Base-by-base conservation (phyloP, 2,888 invertebrate species). In the Andricus quercusramuli region DNA sequence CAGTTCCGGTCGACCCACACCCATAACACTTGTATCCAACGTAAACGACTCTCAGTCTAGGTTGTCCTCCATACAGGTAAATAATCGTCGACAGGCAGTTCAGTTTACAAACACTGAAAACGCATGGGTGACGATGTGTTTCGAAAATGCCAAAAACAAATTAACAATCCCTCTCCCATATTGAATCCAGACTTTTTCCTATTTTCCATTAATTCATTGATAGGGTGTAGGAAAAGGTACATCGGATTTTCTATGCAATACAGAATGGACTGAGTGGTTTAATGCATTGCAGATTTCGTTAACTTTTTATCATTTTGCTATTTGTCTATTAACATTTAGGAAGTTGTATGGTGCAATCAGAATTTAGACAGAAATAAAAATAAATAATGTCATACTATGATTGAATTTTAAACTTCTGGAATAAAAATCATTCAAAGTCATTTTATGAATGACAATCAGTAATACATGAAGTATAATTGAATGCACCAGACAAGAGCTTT, bases 21-120 rank as follows among this genome's bases (percentile, higher is more conserved):
- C 94, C 89, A 37, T 37, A 37, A 93, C 94, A 90, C 93, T 94
- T 91, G 93, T 94, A 90, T 94, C 94, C 90, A 94, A 94, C 92
- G 91, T 94, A 91, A 93, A 94, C 89, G 93, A 94, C 92, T 89
- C 90, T 88, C 91, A 89, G 86, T 91, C 90, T 91, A 91, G 90
- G 89, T 91, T 91, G 87, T 89, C 91, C 87, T 90, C 90, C 79
- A 89, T 88, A 89, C 90, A 91, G 91, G 91, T 91, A 91, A 91
- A 89, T 91, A 70, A 70, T 70, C 51, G 51, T 51, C 51, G 32
- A 29, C 25, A 13, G 25, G 51, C 70, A 47, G 20, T 70, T 25
- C 67, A 68, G 41, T 44, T 59, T 25, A 47, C 51, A 41, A 25
- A 68, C 22, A 76, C 47, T 64, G 77, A 70, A 64, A 68, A 47